phyloP scores from a whole-genome alignment of 2,888 invertebrate genomes.

The Cynaeus angustus region DNA sequence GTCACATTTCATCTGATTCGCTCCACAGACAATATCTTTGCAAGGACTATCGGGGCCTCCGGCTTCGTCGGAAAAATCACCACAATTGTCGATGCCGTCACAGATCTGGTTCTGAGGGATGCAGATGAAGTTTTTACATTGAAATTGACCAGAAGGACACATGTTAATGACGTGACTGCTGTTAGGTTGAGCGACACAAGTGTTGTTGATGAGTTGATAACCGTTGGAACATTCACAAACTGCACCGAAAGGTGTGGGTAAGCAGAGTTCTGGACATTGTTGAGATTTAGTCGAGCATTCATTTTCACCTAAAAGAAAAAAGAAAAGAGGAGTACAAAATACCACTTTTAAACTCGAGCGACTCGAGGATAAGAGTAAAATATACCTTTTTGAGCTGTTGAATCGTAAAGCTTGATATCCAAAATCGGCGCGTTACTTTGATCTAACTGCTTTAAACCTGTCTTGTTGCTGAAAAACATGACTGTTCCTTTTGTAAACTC shows the following conservation, averaged over 20 bases:
- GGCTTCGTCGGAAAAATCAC: constrained; percentile 84
- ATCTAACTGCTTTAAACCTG: constrained; percentile 72
- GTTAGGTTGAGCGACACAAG: constrained; percentile 65
- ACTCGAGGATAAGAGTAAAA: too few species aligned
- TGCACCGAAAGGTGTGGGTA: constrained; percentile 76
- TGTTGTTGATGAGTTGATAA: constrained; percentile 70
- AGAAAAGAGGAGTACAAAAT: background rate
- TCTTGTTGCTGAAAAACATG: constrained; percentile 71
- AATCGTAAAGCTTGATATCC: constrained; percentile 81
- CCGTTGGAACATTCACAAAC: constrained; percentile 79
- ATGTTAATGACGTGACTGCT: constrained; percentile 60
- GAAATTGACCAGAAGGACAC: constrained; percentile 68
- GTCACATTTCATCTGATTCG: constrained; percentile 64
- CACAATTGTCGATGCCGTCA: constrained; percentile 85
- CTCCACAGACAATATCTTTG: constrained; percentile 70
- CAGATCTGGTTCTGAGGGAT: constrained; percentile 81
- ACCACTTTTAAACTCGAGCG: too few species aligned
- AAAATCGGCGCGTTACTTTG: constrained; percentile 79
- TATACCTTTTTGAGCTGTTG: constrained; percentile 72
- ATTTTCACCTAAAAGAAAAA: constrained; percentile 64
- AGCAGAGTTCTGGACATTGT: constrained; percentile 82
- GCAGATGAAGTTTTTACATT: constrained; percentile 73
- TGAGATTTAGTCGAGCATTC: constrained; percentile 64
- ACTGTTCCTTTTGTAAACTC: constrained; percentile 80
- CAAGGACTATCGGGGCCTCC: constrained; percentile 77